Percentiles rank a stretch among this genome's conserved stretches.
Conservation (phyloP, 2,113 vertebrate species). For the Urocolius indicus region DNA sequence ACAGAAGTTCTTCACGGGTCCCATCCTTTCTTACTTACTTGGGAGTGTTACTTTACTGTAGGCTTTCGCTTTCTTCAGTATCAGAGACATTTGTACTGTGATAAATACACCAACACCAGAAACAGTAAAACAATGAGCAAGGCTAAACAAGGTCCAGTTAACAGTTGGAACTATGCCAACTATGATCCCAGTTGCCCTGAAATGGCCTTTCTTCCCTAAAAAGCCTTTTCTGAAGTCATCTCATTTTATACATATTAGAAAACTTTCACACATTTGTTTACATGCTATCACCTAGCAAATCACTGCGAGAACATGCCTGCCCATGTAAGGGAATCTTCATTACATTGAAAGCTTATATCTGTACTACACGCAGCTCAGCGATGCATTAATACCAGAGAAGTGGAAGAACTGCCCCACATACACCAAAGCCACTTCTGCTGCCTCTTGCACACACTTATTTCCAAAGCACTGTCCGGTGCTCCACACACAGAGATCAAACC, state of each 20-base stretch:
- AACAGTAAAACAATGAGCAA: not conserved
- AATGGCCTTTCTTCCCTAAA: not conserved
- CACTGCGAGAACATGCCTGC: not conserved
- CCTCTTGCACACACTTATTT: not conserved
- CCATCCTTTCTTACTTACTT: not conserved
- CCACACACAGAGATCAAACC: not conserved
- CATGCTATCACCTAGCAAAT: not conserved
- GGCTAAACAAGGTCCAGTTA: not conserved
- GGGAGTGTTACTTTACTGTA: not conserved
- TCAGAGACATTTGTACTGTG: not conserved
- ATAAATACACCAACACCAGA: not conserved
- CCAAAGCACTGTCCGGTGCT: rapidly evolving
- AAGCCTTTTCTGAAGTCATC: not conserved
- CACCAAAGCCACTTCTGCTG: not conserved
- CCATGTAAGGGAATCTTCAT: not conserved
- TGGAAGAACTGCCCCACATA: not conserved
- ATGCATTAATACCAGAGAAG: rapidly evolving
- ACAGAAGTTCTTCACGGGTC: not conserved
- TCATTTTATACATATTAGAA: not conserved
- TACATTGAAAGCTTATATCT: rapidly evolving
- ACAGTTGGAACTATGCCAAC: not conserved
- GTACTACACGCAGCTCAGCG: rapidly evolving
- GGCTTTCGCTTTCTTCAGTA: not conserved
- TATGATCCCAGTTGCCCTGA: not conserved
- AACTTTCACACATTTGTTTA: not conserved